Conservation (phyloP, 2,113 vertebrate genomes). For the Salvelinus namaycush region DNA sequence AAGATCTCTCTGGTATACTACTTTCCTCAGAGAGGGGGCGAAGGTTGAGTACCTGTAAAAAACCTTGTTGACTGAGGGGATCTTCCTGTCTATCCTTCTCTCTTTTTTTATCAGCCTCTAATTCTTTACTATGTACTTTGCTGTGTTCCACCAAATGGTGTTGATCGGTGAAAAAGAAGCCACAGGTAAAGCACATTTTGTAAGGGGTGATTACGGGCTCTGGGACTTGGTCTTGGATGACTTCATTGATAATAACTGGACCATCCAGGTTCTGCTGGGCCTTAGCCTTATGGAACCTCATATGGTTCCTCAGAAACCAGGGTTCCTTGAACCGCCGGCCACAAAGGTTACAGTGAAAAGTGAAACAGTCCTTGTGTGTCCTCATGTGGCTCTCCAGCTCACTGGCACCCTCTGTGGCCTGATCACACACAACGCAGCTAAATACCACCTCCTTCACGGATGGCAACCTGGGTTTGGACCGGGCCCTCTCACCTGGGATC, state of each 20-base stretch:
- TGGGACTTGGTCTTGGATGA: conserved; percentile 73
- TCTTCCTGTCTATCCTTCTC: conserved; percentile 36
- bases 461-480: conserved; percentile 47
- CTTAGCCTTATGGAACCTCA: conserved; percentile 87
- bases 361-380: conserved; percentile 96
- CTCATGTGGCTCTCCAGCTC: conserved; percentile 89
- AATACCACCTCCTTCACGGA: conserved; percentile 62
- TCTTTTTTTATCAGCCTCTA: conserved; percentile 49
- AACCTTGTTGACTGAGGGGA: conserved; percentile 56
- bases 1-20: conserved; percentile 54
- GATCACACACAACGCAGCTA: conserved; percentile 87
- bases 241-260: conserved; percentile 83
- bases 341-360: conserved; percentile 85
- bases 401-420: conserved; percentile 72
- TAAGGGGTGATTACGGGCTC: conserved; percentile 77
- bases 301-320: conserved; percentile 96
- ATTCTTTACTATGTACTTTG: conserved; percentile 85
- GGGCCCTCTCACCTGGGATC: conserved; percentile 78
- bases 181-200: conserved; percentile 96
- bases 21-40: conserved; percentile 50
- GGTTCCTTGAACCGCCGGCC: conserved; percentile 94
- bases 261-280: conserved; percentile 77
- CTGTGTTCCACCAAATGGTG: conserved; percentile 86
- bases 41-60: conserved; percentile 79
- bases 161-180: conserved; percentile 89